Percentiles rank a stretch among this genome's conserved stretches.
Conservation (phyloP, 2,113 vertebrate genomes). For the Hydropotes inermis region DNA sequence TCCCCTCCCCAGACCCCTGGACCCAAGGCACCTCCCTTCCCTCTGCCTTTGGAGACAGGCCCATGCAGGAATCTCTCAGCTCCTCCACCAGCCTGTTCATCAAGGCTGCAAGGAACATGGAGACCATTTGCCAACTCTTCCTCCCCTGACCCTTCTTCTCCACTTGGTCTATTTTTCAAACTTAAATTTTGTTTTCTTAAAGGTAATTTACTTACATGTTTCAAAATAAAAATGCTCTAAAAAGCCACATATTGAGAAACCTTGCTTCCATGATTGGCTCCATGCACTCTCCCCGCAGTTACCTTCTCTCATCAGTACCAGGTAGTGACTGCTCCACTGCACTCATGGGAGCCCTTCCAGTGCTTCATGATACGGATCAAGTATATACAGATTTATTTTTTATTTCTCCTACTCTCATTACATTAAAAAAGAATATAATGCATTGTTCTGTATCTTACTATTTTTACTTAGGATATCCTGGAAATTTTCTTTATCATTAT, state of each 20-base stretch:
- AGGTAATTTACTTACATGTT: not conserved
- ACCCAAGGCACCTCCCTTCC: not conserved
- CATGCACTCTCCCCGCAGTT: accelerated
- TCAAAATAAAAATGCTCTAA: not conserved
- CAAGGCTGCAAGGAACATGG: not conserved
- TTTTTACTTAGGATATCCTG: not conserved
- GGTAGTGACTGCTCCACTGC: accelerated
- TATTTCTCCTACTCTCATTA: not conserved
- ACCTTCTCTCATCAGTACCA: accelerated
- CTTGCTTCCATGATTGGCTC: accelerated
- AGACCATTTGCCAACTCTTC: too few species aligned
- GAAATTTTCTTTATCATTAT: not conserved
- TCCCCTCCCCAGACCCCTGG: not conserved
- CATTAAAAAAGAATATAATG: not conserved
- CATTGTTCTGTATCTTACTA: too few species aligned
- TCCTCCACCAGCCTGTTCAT: not conserved
- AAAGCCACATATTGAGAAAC: not conserved
- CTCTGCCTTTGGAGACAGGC: not conserved
- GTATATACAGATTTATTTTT: not conserved
- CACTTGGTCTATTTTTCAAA: not conserved
- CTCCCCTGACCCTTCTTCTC: too few species aligned
- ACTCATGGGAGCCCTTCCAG: accelerated
- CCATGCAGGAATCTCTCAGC: not conserved
- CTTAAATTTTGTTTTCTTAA: not conserved
- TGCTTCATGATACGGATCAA: not conserved